These are phyloP conservation scores for Philypnodon macrostomus DNA, from an alignment of 2,797 vertebrate genomes.

Conservation along the genomic window DNA sequence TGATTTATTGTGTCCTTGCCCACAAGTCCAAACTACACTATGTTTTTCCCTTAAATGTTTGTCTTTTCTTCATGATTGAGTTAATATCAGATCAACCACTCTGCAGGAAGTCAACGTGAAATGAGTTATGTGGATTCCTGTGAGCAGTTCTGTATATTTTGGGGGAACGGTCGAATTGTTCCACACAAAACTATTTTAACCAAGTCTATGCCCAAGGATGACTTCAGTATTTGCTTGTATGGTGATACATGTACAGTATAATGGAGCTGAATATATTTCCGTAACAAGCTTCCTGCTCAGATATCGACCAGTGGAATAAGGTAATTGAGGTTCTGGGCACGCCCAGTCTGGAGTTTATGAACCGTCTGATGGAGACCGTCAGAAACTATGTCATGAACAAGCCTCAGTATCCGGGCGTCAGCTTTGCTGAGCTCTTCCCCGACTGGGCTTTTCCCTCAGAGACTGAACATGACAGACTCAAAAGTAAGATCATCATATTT, in stretches of 20 bases:
- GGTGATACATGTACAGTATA: not conserved
- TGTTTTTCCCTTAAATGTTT: not conserved
- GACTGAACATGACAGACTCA: conserved; percentile 92
- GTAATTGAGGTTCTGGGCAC: conserved; percentile 97
- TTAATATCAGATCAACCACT: no score
- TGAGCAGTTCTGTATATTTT: no score
- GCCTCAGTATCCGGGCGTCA: conserved; percentile 92
- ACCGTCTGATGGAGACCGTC: conserved; percentile 95
- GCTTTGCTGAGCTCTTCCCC: conserved; percentile 92
- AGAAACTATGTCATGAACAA: conserved; percentile 98
- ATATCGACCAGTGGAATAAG: conserved; percentile 99
- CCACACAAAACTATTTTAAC: no score
- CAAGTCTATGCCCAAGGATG: not conserved
- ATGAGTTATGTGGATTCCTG: no score
- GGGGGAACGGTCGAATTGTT: no score
- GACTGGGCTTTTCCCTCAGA: conserved; percentile 97
- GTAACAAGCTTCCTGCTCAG: conserved; percentile 68
- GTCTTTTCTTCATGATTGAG: not conserved
- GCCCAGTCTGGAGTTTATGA: conserved; percentile 93
- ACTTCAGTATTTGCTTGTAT: conserved; percentile 2
- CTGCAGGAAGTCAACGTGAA: no score
- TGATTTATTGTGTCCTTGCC: conserved; percentile 2
- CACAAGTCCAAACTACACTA: not conserved
- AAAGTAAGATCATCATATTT: conserved; percentile 83
- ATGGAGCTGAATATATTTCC: conserved; percentile 34